A percentile compares a stretch with the other conserved stretches of the same genome.
phyloP scores from a whole-genome alignment of 2,113 vertebrate genomes.

The Rhagologus leucostigma region DNA sequence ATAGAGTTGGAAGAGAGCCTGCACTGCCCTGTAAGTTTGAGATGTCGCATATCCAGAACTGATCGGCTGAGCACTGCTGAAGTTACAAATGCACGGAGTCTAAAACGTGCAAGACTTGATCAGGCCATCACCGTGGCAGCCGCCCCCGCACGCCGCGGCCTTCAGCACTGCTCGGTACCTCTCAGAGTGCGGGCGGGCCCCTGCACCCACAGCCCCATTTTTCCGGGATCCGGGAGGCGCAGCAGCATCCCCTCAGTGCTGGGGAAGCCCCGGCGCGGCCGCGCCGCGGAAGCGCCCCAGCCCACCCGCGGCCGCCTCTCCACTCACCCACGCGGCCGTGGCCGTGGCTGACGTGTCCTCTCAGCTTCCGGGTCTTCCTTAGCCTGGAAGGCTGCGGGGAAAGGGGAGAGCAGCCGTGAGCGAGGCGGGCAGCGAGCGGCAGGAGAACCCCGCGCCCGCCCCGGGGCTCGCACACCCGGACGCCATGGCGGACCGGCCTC shows the following conservation, averaged over 20 bases:
- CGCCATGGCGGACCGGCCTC: neutral
- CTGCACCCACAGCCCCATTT: rapidly evolving
- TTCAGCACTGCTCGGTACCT: rapidly evolving
- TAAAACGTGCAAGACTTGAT: rapidly evolving
- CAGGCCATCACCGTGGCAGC: neutral
- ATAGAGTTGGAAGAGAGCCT: rapidly evolving
- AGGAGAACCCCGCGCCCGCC: rapidly evolving
- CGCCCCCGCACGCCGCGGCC: rapidly evolving
- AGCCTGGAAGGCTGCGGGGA: conserved; percentile 77
- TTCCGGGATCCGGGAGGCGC: rapidly evolving
- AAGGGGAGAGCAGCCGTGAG: neutral
- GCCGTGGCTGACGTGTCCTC: conserved; percentile 89
- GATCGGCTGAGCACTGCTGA: rapidly evolving
- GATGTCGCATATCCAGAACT: rapidly evolving
- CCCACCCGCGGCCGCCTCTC: too few species aligned
- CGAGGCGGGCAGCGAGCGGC: rapidly evolving
- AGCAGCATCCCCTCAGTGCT: rapidly evolving
- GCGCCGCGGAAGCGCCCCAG: rapidly evolving
- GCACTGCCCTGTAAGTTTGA: rapidly evolving
- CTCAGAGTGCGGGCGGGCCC: rapidly evolving
- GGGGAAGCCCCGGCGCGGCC: rapidly evolving
- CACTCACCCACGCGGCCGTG: conserved; percentile 87
- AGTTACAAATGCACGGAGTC: rapidly evolving
- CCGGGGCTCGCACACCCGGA: neutral
- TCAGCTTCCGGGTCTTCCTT: conserved; percentile 88